phyloP scores from a whole-genome alignment of 1,140 invertebrate genomes.

The Orchestia grillus region DNA sequence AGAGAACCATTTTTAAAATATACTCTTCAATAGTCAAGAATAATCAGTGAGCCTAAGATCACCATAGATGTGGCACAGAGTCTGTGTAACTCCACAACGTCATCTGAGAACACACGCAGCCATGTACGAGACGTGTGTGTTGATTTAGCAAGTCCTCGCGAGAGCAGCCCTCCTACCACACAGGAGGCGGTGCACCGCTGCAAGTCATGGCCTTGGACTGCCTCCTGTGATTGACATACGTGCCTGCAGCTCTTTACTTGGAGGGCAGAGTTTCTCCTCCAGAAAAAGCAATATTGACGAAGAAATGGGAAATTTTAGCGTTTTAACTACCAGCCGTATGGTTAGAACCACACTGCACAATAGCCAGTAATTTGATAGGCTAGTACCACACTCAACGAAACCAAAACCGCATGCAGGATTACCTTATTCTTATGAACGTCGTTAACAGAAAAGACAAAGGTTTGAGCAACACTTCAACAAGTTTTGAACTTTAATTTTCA shows the following conservation, averaged over 20 bases:
- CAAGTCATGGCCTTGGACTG: not conserved
- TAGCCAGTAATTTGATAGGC: too few species aligned
- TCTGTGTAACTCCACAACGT: not conserved
- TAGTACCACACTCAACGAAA: not conserved
- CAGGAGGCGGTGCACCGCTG: not conserved
- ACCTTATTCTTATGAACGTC: not conserved
- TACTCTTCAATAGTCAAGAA: not conserved
- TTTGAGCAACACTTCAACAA: not conserved
- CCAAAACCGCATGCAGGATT: not conserved
- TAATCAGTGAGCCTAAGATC: not conserved
- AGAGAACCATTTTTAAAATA: not conserved
- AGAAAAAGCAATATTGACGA: not conserved
- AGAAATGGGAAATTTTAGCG: not conserved
- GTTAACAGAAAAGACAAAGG: not conserved
- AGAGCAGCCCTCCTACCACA: not conserved
- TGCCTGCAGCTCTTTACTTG: not conserved
- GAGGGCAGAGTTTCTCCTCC: not conserved
- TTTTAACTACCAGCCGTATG: too few species aligned
- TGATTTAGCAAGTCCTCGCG: not conserved
- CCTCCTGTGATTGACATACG: not conserved
- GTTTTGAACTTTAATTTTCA: not conserved
- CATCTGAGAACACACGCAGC: not conserved
- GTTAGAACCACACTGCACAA: too few species aligned
- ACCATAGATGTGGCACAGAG: not conserved
- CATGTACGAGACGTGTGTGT: not conserved